A percentile compares a stretch with the other conserved stretches of the same genome.
These are phyloP conservation scores for Melospiza georgiana DNA, from an alignment of 2,113 vertebrate genomes.

Conservation along the genomic window DNA sequence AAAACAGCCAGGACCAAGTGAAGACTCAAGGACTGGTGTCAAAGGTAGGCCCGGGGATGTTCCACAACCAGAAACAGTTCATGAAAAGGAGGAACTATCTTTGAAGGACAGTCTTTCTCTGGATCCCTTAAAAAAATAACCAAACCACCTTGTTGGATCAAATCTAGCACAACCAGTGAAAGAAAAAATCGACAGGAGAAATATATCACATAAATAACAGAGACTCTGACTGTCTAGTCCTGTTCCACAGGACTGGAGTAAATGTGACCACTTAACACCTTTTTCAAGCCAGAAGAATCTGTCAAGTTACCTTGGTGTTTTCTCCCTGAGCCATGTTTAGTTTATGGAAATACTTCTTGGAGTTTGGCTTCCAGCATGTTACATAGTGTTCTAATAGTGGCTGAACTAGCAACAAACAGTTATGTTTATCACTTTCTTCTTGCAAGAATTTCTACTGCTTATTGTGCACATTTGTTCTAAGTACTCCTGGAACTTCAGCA, in stretches of 20 bases:
- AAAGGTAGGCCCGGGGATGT: neutral
- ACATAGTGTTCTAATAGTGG: neutral
- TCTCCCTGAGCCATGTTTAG: neutral
- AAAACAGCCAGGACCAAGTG: neutral
- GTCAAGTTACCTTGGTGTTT: neutral
- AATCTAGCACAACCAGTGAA: neutral
- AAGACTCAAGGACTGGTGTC: neutral
- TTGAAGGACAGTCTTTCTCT: neutral
- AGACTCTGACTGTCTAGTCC: neutral
- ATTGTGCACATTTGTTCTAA: neutral
- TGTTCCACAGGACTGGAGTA: neutral
- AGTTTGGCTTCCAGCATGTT: accelerated
- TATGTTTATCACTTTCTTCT: neutral
- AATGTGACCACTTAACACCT: neutral
- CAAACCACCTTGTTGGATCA: neutral
- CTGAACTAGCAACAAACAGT: neutral
- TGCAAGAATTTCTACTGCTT: neutral
- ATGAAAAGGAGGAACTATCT: neutral
- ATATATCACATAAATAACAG: neutral
- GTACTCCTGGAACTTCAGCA: neutral
- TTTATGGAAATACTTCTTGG: neutral
- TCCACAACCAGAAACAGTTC: neutral
- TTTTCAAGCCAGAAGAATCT: neutral
- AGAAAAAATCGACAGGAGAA: neutral
- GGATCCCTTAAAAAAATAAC: neutral